Percentiles rank a stretch among this genome's conserved stretches.
Conservation (phyloP, 2,113 vertebrate species). For the Tiliqua scincoides region DNA sequence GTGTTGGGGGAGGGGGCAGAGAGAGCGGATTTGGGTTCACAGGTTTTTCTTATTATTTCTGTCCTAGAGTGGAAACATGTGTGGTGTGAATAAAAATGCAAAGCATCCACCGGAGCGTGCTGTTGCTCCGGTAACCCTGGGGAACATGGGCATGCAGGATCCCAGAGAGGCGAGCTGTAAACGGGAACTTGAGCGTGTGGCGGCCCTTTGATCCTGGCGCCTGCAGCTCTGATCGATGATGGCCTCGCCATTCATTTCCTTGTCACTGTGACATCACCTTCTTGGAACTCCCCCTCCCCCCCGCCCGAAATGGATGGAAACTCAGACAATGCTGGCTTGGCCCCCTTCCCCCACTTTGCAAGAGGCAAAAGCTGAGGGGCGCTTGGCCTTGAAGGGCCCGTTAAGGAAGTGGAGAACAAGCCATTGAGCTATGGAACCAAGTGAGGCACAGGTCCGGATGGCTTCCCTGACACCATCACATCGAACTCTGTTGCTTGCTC, state of each 20-base stretch:
- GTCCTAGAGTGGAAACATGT: conserved; percentile 66
- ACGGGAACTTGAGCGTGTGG: conserved; percentile 75
- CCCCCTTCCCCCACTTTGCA: accelerated
- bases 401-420: neutral
- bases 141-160: conserved; percentile 68
- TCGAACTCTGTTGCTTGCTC: too few relatives aligned
- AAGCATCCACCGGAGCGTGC: conserved; percentile 69
- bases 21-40: conserved; percentile 48
- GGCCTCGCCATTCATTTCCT: conserved; percentile 80
- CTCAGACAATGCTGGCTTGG: conserved; percentile 34
- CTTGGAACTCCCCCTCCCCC: conserved; percentile 69
- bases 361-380: neutral
- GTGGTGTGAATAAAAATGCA: conserved; percentile 51
- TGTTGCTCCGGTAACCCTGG: conserved; percentile 75
- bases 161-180: conserved; percentile 38
- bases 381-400: neutral
- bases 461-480: too few relatives aligned
- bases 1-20: conserved; percentile 11
- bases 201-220: conserved; percentile 79
- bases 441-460: too few relatives aligned
- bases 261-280: conserved; percentile 81
- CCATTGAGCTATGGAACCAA: too few relatives aligned
- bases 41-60: conserved; percentile 68
- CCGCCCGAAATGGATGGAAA: conserved; percentile 18
- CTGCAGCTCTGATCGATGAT: conserved; percentile 80